Evolutionary conservation across 37 sponge, comb jelly and placozoan genomes (phyloP).

Genomic region (Halichondria panicea): DNA sequence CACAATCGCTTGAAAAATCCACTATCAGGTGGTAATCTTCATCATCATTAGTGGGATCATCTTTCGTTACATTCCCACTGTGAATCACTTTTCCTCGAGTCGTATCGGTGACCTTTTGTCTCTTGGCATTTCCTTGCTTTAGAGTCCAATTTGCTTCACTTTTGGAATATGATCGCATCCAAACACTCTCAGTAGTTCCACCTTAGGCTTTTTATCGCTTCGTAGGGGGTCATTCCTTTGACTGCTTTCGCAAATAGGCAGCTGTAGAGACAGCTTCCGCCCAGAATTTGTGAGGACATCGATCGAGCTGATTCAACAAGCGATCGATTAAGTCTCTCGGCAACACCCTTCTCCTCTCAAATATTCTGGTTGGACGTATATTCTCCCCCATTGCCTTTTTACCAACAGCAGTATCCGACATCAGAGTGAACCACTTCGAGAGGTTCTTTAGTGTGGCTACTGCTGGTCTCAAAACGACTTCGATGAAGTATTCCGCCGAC

Average conservation of each 20-base stretch:
- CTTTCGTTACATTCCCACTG: neutral
- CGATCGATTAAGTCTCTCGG: conserved; percentile 38
- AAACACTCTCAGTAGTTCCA: conserved; percentile 15
- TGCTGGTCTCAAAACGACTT: conserved; percentile 12
- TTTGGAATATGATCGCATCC: conserved; percentile 32
- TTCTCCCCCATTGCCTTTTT: conserved; percentile 42
- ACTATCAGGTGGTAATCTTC: conserved; percentile 5
- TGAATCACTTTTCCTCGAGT: conserved; percentile 11
- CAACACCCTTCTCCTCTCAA: conserved; percentile 48
- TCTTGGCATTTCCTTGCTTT: conserved; percentile 20
- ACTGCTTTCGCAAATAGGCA: conserved; percentile 7
- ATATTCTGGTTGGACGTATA: conserved; percentile 31
- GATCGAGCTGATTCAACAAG: conserved; percentile 43
- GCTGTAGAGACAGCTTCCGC: conserved; percentile 6
- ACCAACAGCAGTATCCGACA: conserved; percentile 34
- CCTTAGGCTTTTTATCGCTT: conserved; percentile 27
- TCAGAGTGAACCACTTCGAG: conserved; percentile 34
- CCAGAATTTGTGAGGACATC: conserved; percentile 26
- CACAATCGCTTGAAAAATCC: conserved; percentile 5
- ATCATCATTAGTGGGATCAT: neutral
- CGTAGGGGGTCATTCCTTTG: conserved; percentile 32
- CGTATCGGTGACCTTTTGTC: conserved; percentile 34
- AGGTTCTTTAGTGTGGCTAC: conserved; percentile 16
- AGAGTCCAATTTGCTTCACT: neutral
- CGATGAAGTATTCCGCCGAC: conserved; percentile 29